These are phyloP conservation scores for Drosophila formosana DNA, from an alignment of 2,888 invertebrate genomes.

Conservation along the genomic window DNA sequence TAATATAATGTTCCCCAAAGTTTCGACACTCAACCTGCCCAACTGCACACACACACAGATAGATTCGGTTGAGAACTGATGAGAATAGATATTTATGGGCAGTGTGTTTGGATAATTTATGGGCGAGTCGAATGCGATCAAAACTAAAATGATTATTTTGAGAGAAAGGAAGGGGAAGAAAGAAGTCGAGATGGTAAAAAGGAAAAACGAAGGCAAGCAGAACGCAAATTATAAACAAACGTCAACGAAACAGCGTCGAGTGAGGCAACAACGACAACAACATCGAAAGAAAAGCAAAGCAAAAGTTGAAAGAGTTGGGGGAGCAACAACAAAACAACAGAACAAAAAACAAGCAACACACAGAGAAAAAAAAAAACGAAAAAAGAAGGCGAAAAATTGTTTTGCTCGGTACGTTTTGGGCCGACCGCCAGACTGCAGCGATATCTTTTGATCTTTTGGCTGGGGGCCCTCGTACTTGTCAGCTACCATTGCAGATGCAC, in stretches of 20 bases:
- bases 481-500: slow-evolving; percentile 43
- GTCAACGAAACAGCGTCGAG: slow-evolving; percentile 35
- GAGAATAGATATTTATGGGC: slow-evolving; percentile 22
- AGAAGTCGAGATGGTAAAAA: slow-evolving; percentile 9
- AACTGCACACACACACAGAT: neutral
- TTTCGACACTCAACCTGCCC: neutral
- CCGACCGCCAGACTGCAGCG: slow-evolving; percentile 50
- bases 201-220: slow-evolving; percentile 40
- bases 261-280: slow-evolving; percentile 15
- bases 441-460: slow-evolving; percentile 75
- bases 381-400: slow-evolving; percentile 23
- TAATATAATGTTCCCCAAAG: neutral
- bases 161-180: slow-evolving; percentile 2
- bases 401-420: slow-evolving; percentile 35
- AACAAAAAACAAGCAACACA: no score
- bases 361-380: neutral
- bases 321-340: neutral
- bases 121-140: slow-evolving; percentile 54
- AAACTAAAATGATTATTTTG: slow-evolving; percentile 72
- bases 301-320: neutral
- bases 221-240: slow-evolving; percentile 72
- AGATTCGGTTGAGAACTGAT: slow-evolving; percentile 33
- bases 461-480: slow-evolving; percentile 37
- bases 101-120: slow-evolving; percentile 58
- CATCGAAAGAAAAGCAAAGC: slow-evolving; percentile 11